Evolutionary conservation across 1,140 invertebrate genomes (phyloP), one percentile per base, ranked within the genome.

Genomic region (Popillia japonica): DNA sequence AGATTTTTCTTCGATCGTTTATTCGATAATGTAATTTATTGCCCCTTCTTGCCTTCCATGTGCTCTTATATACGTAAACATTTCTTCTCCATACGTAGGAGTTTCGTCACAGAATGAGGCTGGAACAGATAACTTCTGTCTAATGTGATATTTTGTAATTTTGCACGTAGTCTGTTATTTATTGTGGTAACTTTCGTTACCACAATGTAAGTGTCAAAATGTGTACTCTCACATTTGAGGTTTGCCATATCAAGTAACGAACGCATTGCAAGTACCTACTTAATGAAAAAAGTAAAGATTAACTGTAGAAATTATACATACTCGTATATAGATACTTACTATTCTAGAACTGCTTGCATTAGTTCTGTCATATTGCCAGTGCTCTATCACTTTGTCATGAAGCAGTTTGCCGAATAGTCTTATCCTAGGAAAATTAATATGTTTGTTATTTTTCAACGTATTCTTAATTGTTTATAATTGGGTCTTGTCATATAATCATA

Each of bases 1-100:
- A 83, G 83, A 84, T 83, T 84, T 84, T 84, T 84, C 81, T 84
- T 81, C 73, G 83, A 84, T 83, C 82, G 80, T 81, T 82, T 79
- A 78, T 78, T 80, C 80, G 83, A 83, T 83, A 82, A 72, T 76
- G 79, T 83, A 79, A 83, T 83, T 83, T 83, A 83, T 83, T 78
- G 81, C 82, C 75, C 27, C 41, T 27, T 42, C 72, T 27, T 72
- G 23, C 72, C 23, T 74, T 42, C 61, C 22, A 22, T 68, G 22
- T 20, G 61, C 27, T 34, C 22, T 55, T 55, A n/a, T 55, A 55
- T 17, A 55, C 48, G 48, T 55, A 55, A 55, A 55, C 22, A 68
- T 68, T 10, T 17, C 7, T n/a, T 68, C 0, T 68, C 11, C 27
- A 68, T 68, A 68, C 61, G 61, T 68, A 27, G 22, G 17, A 34